These are phyloP conservation scores for Diaphora mendica DNA, from an alignment of 2,888 invertebrate genomes.

Conservation along the genomic window DNA sequence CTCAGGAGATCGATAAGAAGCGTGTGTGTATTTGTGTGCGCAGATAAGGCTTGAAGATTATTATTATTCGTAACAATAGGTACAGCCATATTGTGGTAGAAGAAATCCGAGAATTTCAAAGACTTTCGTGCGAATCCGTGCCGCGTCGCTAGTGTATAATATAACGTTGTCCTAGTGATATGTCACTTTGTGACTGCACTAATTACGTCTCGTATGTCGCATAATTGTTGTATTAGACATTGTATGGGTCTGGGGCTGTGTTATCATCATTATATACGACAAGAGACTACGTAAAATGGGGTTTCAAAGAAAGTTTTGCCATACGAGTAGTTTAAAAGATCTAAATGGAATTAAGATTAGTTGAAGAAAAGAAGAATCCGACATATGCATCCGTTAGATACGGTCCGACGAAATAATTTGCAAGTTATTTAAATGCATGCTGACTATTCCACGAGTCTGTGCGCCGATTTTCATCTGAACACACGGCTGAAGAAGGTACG, in stretches of 20 bases:
- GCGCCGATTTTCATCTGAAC: slow-evolving; percentile 53
- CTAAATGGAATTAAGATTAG: too few relatives aligned
- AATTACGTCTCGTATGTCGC: background rate
- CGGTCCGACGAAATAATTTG: slow-evolving; percentile 57
- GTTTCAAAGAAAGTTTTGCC: background rate
- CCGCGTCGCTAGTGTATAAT: too few relatives aligned
- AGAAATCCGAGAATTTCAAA: too few relatives aligned
- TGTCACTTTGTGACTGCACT: background rate
- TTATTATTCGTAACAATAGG: too few relatives aligned
- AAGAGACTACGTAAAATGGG: too few relatives aligned
- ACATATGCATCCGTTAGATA: slow-evolving; percentile 15
- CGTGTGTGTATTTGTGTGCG: too few relatives aligned
- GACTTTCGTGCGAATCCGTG: too few relatives aligned
- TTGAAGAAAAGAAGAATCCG: slow-evolving; percentile 49
- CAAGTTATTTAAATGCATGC: slow-evolving; percentile 66
- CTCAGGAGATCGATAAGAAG: too few relatives aligned
- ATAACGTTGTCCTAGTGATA: background rate
- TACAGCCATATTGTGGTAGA: too few relatives aligned
- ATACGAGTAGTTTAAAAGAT: too few relatives aligned
- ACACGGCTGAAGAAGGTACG: slow-evolving; percentile 21
- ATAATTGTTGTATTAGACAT: background rate
- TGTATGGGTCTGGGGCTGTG: background rate
- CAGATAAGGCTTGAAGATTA: too few relatives aligned
- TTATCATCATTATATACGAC: background rate
- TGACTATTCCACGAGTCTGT: slow-evolving; percentile 59